A percentile compares a stretch with the other conserved stretches of the same genome.
Evolutionary conservation across 2,797 vertebrate genomes (phyloP).

Genomic region (Liparis tanakae): DNA sequence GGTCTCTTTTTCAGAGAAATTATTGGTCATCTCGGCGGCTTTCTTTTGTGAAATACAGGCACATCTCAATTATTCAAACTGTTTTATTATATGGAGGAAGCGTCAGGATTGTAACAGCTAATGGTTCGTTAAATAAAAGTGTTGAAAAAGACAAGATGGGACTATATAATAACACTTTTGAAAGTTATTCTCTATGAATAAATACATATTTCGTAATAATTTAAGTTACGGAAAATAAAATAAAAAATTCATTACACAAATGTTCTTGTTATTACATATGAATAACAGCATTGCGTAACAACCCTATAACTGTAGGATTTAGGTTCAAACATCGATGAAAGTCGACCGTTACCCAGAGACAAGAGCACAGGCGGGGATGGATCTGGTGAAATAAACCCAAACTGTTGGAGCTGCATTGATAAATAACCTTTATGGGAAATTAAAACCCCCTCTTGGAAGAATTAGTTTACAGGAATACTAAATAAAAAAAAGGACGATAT

Average conservation of each 20-base stretch:
- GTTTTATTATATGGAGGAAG: neutral
- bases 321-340: constrained; percentile 4
- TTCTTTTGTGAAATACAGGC: neutral
- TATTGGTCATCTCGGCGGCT: neutral
- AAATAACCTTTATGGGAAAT: neutral
- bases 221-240: too few relatives aligned
- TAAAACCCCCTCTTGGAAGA: neutral
- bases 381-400: constrained; percentile 1
- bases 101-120: too few relatives aligned
- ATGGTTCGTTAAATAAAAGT: neutral
- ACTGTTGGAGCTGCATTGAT: neutral
- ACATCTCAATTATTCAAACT: neutral
- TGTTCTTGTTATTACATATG: neutral
- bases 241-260: too few relatives aligned
- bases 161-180: neutral
- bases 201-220: neutral
- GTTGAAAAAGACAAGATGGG: neutral
- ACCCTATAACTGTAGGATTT: neutral
- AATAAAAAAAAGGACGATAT: neutral
- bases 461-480: neutral
- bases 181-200: too few relatives aligned
- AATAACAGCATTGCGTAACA: neutral
- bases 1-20: neutral
- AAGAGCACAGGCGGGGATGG: neutral
- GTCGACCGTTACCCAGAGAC: neutral